These are phyloP conservation scores for Hydriomena furcata DNA, from an alignment of 2,888 invertebrate species.

Conservation along the genomic window DNA sequence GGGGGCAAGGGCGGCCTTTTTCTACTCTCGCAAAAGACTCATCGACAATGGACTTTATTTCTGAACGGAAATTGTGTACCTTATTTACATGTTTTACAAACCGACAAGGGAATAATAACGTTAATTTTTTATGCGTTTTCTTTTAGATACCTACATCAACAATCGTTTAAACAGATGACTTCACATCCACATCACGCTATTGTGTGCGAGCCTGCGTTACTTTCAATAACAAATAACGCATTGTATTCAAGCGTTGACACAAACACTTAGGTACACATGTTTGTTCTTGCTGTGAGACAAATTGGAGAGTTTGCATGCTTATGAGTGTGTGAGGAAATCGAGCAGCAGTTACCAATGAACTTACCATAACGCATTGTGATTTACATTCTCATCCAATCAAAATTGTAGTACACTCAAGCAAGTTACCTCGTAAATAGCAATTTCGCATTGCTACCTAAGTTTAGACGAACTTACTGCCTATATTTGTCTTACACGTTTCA, in stretches of 20 bases:
- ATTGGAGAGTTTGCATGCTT: conserved; percentile 21
- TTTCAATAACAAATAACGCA: conserved; percentile 27
- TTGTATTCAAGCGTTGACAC: conserved; percentile 31
- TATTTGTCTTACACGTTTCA: too few relatives aligned
- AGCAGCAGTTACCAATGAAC: background rate
- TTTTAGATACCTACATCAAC: background rate
- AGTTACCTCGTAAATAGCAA: background rate
- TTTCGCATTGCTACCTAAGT: too few relatives aligned
- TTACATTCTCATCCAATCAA: conserved; percentile 13
- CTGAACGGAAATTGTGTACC: conserved; percentile 20
- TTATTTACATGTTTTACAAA: too few relatives aligned
- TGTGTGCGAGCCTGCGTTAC: conserved; percentile 21
- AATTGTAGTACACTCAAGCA: conserved; percentile 1
- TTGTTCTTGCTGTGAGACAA: conserved; percentile 10
- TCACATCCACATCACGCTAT: conserved; percentile 7
- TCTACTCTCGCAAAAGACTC: conserved; percentile 5
- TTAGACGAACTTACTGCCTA: too few relatives aligned
- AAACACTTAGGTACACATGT: conserved; percentile 20
- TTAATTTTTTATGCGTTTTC: too few relatives aligned
- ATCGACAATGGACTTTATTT: conserved; percentile 12
- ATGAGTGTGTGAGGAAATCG: conserved; percentile 10
- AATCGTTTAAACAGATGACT: conserved; percentile 3
- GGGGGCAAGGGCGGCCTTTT: background rate
- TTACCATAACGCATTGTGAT: too few relatives aligned
- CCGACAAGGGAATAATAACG: too few relatives aligned